Evolutionary conservation across 2,888 invertebrate genomes (phyloP).

Genomic region (Eledone cirrhosa): DNA sequence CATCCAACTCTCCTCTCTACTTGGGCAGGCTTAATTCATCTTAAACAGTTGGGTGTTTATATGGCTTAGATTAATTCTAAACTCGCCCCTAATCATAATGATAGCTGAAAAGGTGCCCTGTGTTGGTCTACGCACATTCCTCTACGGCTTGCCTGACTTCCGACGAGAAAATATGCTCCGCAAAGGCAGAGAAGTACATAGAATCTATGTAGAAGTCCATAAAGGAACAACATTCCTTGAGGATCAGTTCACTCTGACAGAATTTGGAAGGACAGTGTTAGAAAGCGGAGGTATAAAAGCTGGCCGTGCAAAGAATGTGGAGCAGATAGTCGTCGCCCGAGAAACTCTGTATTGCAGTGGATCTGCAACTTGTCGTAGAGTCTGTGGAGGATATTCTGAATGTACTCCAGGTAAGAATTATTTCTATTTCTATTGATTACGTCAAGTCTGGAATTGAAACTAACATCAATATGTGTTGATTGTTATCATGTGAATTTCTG

Average conservation of each 20-base stretch:
- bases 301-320: constrained; percentile 57
- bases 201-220: constrained; percentile 56
- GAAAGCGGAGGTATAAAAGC: constrained; percentile 56
- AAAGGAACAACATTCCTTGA: constrained; percentile 58
- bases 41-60: constrained; percentile 12
- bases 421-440: neutral
- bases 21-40: constrained; percentile 13
- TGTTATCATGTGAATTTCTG: too few species aligned
- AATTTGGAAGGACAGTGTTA: constrained; percentile 57
- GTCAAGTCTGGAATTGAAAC: too few species aligned
- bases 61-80: constrained; percentile 27
- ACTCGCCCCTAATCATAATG: constrained; percentile 27
- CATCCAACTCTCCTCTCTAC: constrained; percentile 8
- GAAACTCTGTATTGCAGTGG: constrained; percentile 60
- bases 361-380: constrained; percentile 53
- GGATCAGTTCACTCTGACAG: constrained; percentile 56
- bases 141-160: constrained; percentile 53
- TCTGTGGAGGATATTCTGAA: constrained; percentile 55
- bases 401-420: constrained; percentile 50
- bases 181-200: constrained; percentile 58
- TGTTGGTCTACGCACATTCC: constrained; percentile 50
- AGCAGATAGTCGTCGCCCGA: constrained; percentile 59
- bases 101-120: constrained; percentile 57
- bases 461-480: too few species aligned
- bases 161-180: constrained; percentile 57